Conservation (phyloP, 2,888 invertebrate genomes). For the Andrena dorsata region DNA sequence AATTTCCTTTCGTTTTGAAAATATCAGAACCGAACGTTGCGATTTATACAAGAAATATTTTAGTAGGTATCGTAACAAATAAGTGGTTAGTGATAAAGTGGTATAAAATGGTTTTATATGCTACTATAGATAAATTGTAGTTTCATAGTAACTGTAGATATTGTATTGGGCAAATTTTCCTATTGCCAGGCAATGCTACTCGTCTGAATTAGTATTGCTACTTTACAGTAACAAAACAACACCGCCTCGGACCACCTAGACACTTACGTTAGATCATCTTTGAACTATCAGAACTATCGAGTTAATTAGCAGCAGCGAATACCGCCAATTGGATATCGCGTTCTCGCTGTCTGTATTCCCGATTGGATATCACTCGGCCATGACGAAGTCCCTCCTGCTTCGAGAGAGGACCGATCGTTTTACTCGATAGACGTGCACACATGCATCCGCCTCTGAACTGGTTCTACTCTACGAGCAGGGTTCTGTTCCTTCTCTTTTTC, state of each 20-base stretch:
- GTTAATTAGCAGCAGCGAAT: conserved; percentile 78
- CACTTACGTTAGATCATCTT: conserved; percentile 70
- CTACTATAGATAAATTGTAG: no score
- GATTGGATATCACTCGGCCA: conserved; percentile 80
- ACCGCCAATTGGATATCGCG: conserved; percentile 71
- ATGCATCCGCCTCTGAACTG: conserved; percentile 61
- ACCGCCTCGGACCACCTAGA: conserved; percentile 70
- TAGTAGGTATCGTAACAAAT: no score
- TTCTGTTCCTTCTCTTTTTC: conserved; percentile 35
- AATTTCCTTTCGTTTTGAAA: no score
- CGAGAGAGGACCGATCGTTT: conserved; percentile 56
- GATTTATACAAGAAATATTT: no score
- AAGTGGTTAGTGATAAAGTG: no score
- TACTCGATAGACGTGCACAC: conserved; percentile 18
- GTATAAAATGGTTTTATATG: no score
- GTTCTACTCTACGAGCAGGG: conserved; percentile 57
- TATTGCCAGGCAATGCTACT: not conserved
- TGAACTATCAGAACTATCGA: conserved; percentile 71
- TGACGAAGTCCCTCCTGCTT: conserved; percentile 78
- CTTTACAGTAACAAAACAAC: conserved; percentile 15
- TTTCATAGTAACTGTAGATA: not conserved
- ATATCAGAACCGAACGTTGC: no score
- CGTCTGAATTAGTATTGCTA: not conserved
- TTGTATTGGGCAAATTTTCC: not conserved
- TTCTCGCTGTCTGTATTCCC: conserved; percentile 62